Evolutionary conservation across 2,113 vertebrate species (phyloP), one percentile per base, ranked within the genome.

Genomic region (Arizona elegans): DNA sequence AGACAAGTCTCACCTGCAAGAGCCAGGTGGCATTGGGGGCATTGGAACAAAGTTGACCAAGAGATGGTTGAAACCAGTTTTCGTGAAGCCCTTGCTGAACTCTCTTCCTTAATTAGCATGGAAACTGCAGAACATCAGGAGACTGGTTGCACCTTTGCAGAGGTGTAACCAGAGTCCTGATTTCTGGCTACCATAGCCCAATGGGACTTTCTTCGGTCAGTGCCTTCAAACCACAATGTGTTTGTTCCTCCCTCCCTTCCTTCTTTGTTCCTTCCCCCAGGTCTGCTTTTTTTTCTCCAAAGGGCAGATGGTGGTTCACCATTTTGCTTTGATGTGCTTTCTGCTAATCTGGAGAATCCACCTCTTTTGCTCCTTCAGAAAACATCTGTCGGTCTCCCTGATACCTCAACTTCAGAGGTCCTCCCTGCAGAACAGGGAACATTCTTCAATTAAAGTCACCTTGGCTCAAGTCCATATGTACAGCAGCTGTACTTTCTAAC

Each of bases 261-360:
- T 1, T 15, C 65, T 75, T 75, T 15, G 29, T 15, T 38, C 91
- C 55, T 54, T 33, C 19, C 53, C 29, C 70, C 2, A 65, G 47
- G 11, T 52, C 70, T 91, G 90, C 55, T 62, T 29, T 19, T 53
- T n/a, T 88, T 23, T 29, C 3, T 54, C 53, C 86, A 65, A 88
- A 70, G 86, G 47, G 56, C 86, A 92, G 86, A 5, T 70, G 86
- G 86, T n/a, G 19, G n/a, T 15, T 70, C 58, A 3, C 43, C 15
- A 26, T 58, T 52, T n/a, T 23, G 29, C 86, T 92, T 53, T 92
- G 91, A 92, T 65, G 47, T 33, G 86, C 91, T 92, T 43, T 52
- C 58, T 88, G n/a, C 85, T 87, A 38, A 62, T 29, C 43, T 53
- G 85, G 91, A 53, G 85, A 86, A 85, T 53, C 85, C 47, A 92